phyloP scores from a whole-genome alignment of 2,797 vertebrate species.

The Margarornis squamiger region DNA sequence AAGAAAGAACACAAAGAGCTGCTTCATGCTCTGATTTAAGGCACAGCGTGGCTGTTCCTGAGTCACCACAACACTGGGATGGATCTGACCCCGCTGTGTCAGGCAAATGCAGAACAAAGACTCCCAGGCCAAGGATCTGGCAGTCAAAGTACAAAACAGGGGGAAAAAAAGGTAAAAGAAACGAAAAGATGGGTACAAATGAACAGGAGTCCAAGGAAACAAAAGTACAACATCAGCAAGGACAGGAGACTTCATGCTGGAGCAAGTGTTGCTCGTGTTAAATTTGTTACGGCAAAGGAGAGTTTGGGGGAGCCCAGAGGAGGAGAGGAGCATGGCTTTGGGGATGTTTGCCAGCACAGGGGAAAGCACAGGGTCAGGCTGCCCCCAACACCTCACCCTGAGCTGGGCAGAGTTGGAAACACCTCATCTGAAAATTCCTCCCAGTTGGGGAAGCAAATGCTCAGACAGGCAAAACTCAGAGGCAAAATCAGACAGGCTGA shows the following conservation, averaged over 20 bases:
- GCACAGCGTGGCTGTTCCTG: neutral
- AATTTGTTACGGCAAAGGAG: neutral
- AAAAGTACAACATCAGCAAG: neutral
- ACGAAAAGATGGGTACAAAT: neutral
- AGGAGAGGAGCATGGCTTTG: neutral
- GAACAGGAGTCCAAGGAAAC: neutral
- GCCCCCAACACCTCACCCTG: rapidly evolving
- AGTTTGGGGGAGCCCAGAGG: neutral
- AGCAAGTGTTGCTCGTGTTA: neutral
- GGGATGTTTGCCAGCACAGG: neutral
- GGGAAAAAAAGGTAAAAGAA: neutral
- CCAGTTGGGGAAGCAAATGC: rapidly evolving
- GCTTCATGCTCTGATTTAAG: neutral
- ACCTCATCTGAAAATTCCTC: rapidly evolving
- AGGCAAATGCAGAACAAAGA: neutral
- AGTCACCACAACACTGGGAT: neutral
- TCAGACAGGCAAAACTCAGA: neutral
- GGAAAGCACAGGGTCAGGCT: neutral
- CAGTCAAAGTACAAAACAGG: neutral
- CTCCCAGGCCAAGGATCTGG: neutral
- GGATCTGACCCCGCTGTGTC: neutral
- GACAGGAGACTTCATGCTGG: neutral
- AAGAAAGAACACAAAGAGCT: neutral
- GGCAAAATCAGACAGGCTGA: neutral
- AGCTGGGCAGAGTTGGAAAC: neutral